These are phyloP conservation scores for Lutraria lutraria DNA, from an alignment of 2,888 invertebrate species.

Conservation along the genomic window DNA sequence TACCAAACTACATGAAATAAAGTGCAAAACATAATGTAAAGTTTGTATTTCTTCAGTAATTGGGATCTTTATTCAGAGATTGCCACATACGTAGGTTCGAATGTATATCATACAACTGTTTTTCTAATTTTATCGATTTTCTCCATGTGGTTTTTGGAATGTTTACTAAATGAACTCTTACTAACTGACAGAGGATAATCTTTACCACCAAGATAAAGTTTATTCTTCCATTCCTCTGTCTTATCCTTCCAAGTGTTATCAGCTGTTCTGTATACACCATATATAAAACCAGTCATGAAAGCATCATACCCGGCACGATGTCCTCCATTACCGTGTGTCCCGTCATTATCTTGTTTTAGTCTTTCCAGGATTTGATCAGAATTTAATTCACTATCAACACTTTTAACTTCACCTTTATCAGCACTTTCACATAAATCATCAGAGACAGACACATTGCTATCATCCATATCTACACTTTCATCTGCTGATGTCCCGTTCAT, in stretches of 20 bases:
- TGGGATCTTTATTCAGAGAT: no score
- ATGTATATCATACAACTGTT: neutral
- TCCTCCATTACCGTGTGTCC: conserved; percentile 74
- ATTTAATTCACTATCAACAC: neutral
- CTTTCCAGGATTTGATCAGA: conserved; percentile 40
- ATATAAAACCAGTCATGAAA: conserved; percentile 87
- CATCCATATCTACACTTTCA: neutral
- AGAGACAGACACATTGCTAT: neutral
- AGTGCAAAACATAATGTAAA: neutral
- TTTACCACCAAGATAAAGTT: conserved; percentile 86
- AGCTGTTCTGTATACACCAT: conserved; percentile 80
- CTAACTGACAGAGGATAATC: conserved; percentile 85
- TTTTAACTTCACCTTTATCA: conserved; percentile 17
- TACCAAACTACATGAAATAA: conserved; percentile 22
- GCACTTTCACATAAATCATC: neutral
- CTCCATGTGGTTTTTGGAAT: conserved; percentile 82
- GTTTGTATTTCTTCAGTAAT: neutral
- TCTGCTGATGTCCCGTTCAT: conserved; percentile 34
- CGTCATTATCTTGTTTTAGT: conserved; percentile 25
- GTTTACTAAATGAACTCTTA: conserved; percentile 85
- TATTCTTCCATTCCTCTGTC: conserved; percentile 82
- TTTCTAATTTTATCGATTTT: conserved; percentile 71
- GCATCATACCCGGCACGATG: conserved; percentile 87
- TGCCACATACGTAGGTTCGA: no score
- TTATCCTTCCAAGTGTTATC: conserved; percentile 58